Evolutionary conservation across 2,888 invertebrate species (phyloP), one percentile per base, ranked within the genome.

Genomic region (Mystacides longicornis): DNA sequence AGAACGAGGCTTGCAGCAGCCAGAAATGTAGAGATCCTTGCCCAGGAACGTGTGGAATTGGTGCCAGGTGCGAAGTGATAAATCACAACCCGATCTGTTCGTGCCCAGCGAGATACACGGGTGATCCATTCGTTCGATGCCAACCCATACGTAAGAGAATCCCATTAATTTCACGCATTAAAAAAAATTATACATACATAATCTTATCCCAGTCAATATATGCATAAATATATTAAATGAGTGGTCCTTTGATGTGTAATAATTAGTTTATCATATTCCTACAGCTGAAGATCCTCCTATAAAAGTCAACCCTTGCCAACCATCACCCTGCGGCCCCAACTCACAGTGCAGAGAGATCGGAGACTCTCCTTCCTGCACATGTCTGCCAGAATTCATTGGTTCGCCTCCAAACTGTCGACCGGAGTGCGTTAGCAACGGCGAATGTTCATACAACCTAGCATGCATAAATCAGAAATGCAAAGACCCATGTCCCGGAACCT

Each of bases 21-120:
- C 81, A 83, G 65, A 87, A 86, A 73, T 89, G 89, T 67, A 75
- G 78, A 61, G 86, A 91, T 70, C 92, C 92, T 1, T 92, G 92
- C 64, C 82, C 82, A 1, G 86, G 86, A 31, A 81, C 81, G 4
- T 89, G 89, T 65, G 89, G 87, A 19, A 68, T 80, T 57, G 85
- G 85, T 68, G 85, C 89, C 2, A 73, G 82, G 58, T 90, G 90
- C 67, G 78, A 80, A 64, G 87, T 88, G 5, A 76, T 85, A 31
- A 86, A 86, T 65, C 89, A 90, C 69, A 78, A 83, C 60, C 87
- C 89, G 16, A 80, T 79, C 57, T 89, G 89, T 67, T 77, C 77
- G 51, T 89, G 89, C 65, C 73, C 77, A 2, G 74, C 76, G 33
- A 83, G 85, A 56, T 81, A 83, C 66, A 77, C 79, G 58, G 89